These are phyloP conservation scores for Puffinus mauretanicus DNA, from an alignment of 2,113 vertebrate genomes.

Conservation along the genomic window DNA sequence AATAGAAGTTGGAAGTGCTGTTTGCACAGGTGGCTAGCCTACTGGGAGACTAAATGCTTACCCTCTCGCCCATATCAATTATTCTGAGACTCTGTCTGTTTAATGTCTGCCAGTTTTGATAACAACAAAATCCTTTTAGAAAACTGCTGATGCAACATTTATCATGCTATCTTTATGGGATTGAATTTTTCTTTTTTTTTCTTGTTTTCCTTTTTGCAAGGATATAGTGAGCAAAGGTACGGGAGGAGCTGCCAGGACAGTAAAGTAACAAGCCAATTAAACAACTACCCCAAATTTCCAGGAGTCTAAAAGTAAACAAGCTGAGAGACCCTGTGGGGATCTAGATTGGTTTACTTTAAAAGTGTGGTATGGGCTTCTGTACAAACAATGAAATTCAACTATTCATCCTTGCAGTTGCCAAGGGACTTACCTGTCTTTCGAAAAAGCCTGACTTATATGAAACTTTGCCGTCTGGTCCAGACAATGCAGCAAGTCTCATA, in stretches of 20 bases:
- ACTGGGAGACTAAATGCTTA: slow-evolving; percentile 62
- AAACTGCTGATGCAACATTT: slow-evolving; percentile 70
- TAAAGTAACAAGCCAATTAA: slow-evolving; percentile 1
- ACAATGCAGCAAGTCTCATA: background rate
- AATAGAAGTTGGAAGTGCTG: slow-evolving; percentile 66
- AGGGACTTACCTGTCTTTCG: slow-evolving; percentile 28
- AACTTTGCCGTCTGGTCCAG: background rate
- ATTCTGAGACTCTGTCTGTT: slow-evolving; percentile 67
- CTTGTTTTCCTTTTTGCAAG: background rate
- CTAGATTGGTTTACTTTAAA: slow-evolving; percentile 12
- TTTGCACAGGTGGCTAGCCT: slow-evolving; percentile 78
- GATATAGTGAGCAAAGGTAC: background rate
- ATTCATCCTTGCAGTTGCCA: background rate
- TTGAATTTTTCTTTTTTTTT: background rate
- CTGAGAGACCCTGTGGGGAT: background rate
- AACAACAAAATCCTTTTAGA: slow-evolving; percentile 66
- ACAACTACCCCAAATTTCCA: background rate
- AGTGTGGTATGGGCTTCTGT: background rate
- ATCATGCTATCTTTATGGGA: slow-evolving; percentile 28
- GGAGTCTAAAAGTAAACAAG: slow-evolving; percentile 30
- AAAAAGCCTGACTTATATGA: background rate
- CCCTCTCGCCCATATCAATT: slow-evolving; percentile 68
- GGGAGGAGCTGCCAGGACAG: background rate
- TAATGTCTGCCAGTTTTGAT: slow-evolving; percentile 69
- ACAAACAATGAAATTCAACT: slow-evolving; percentile 12